These are phyloP conservation scores for Arothron firmamentum DNA, from an alignment of 2,113 vertebrate species.

Conservation along the genomic window DNA sequence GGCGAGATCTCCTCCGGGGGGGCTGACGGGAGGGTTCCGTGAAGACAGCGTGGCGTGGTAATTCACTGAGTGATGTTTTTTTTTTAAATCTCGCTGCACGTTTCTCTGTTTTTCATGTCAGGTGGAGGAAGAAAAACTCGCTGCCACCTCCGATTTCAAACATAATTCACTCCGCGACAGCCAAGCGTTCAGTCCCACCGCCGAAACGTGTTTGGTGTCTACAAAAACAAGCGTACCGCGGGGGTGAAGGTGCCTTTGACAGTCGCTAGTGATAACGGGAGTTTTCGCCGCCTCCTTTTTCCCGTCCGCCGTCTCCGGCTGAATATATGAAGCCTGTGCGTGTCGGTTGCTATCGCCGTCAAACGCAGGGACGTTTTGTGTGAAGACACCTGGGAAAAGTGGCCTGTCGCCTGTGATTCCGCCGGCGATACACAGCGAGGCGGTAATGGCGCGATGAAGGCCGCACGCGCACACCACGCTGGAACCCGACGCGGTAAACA, in stretches of 20 bases:
- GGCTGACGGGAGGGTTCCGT: background rate
- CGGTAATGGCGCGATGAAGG: slow-evolving; percentile 74
- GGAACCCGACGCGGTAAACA: slow-evolving; percentile 47
- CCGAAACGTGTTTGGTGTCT: slow-evolving; percentile 1
- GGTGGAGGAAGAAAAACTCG: background rate
- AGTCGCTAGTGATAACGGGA: slow-evolving; percentile 71
- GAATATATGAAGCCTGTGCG: slow-evolving; percentile 74
- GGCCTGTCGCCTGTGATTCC: slow-evolving; percentile 83
- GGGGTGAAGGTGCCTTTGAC: slow-evolving; percentile 82
- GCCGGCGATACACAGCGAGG: slow-evolving; percentile 64
- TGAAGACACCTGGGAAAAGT: slow-evolving; percentile 71
- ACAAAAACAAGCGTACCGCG: background rate
- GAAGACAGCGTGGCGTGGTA: background rate
- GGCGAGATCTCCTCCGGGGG: slow-evolving; percentile 10
- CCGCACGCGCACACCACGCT: slow-evolving; percentile 40
- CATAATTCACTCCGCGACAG: no score
- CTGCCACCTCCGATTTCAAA: no score
- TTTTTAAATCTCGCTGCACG: background rate
- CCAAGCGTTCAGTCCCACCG: background rate
- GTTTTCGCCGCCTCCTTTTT: slow-evolving; percentile 57
- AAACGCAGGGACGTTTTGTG: slow-evolving; percentile 52
- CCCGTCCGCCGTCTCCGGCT: slow-evolving; percentile 69
- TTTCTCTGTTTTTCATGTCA: background rate
- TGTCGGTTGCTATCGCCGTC: slow-evolving; percentile 78
- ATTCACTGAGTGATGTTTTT: background rate